Percentiles rank a stretch among this genome's conserved stretches.
Conservation (phyloP, 2,113 vertebrate genomes). For the Psittacus erithacus region DNA sequence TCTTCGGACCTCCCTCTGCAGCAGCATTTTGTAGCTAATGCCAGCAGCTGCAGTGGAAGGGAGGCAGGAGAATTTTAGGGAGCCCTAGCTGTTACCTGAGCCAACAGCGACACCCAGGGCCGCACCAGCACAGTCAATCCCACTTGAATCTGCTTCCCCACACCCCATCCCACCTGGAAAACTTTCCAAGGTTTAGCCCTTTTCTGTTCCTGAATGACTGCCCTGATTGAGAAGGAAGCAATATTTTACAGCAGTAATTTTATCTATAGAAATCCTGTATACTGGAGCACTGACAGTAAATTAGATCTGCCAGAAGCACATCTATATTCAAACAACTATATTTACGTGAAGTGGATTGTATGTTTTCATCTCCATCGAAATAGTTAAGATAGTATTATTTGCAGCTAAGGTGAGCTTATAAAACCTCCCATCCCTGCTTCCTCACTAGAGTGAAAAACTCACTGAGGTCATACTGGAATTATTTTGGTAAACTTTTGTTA, state of each 20-base stretch:
- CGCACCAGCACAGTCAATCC: not conserved
- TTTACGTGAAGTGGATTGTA: not conserved
- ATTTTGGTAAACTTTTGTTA: not conserved
- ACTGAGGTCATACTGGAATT: not conserved
- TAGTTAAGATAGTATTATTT: not conserved
- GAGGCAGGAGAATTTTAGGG: not conserved
- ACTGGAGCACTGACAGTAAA: not conserved
- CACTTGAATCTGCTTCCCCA: not conserved
- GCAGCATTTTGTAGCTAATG: not conserved
- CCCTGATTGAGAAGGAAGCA: not conserved
- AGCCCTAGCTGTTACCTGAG: not conserved
- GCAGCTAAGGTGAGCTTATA: not conserved
- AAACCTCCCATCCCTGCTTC: not conserved
- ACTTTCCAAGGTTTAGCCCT: not conserved
- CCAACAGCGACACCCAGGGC: slow-evolving; percentile 72
- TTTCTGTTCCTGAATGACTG: not conserved
- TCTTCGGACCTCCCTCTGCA: not conserved
- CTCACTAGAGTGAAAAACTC: not conserved
- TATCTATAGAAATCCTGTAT: not conserved
- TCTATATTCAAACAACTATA: not conserved
- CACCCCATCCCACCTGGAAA: rapidly evolving
- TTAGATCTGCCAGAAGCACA: not conserved
- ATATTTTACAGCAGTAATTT: not conserved
- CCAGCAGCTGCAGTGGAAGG: not conserved
- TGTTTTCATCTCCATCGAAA: not conserved